phyloP scores from a whole-genome alignment of 1,140 invertebrate genomes.

The Tetramorium simillimum region DNA sequence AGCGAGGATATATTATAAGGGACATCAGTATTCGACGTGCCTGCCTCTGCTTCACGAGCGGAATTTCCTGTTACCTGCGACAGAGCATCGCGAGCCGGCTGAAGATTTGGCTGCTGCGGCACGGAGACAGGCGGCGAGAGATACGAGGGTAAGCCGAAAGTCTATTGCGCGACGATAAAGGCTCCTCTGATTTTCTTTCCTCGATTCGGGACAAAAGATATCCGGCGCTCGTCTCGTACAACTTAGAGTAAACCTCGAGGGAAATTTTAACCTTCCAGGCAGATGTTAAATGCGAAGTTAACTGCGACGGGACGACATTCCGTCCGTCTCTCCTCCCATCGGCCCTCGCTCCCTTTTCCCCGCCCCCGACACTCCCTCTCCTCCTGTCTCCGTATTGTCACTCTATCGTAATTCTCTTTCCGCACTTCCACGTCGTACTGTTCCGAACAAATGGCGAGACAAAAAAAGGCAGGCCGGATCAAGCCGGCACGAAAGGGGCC shows the following conservation, averaged over 20 bases:
- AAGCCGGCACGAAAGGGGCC: slow-evolving; percentile 8
- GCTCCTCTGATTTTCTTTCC: slow-evolving; percentile 73
- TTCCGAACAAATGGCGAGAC: slow-evolving; percentile 80
- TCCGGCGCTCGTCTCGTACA: slow-evolving; percentile 63
- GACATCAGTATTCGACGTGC: neutral
- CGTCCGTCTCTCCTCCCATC: slow-evolving; percentile 4
- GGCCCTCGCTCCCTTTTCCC: slow-evolving; percentile 35
- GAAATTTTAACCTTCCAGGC: slow-evolving; percentile 82
- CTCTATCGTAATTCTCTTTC: slow-evolving; percentile 66
- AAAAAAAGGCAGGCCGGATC: slow-evolving; percentile 73
- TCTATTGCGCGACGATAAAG: slow-evolving; percentile 68
- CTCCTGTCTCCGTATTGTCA: slow-evolving; percentile 45
- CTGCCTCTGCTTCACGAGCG: neutral
- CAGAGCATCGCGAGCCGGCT: slow-evolving; percentile 23
- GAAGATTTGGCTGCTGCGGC: neutral
- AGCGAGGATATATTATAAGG: neutral
- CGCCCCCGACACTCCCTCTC: neutral
- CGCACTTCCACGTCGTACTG: slow-evolving; percentile 66
- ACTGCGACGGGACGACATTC: slow-evolving; percentile 76
- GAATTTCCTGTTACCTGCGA: slow-evolving; percentile 26
- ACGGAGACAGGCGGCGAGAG: neutral
- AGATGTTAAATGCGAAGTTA: slow-evolving; percentile 84
- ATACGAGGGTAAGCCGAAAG: slow-evolving; percentile 40
- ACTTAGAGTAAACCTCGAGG: slow-evolving; percentile 81
- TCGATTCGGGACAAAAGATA: slow-evolving; percentile 75